Base-by-base conservation (phyloP, 2,797 vertebrate genomes). In the Acanthiza pusilla region DNA sequence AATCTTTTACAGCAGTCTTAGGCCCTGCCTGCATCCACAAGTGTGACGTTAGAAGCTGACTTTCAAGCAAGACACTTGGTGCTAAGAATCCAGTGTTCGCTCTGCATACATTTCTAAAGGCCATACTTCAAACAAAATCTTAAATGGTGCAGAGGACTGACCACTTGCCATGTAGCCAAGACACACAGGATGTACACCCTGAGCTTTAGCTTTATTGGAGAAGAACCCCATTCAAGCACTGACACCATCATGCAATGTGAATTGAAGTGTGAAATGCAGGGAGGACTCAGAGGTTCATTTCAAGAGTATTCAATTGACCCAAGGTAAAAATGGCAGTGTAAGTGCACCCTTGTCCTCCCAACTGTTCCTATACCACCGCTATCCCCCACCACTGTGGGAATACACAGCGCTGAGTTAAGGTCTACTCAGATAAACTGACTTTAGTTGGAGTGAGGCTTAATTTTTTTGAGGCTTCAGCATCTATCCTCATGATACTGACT, bases 361-460 rank as follows among this genome's bases (percentile, higher is more conserved):
- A 4, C 12, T 78, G 29, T 29, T 55, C 74, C 54, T 57, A 58
- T 11, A 61, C 5, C 58, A 78, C 14, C 50, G 20, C 42, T 1
- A 71, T 10, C 15, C 53, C 20, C 34, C 36, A 51, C 13, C 32
- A 22, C 36, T 11, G 21, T 5, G 5, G 36, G 20, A 71, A 76
- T 25, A 23, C 8, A 22, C 43, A 74, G 30, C 0, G 0, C 32
- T 36, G 36, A 36, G 36, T 36, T 8, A 71, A 63, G n/a, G 72
- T 19, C 50, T 50, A 48, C n/a, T 43, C 32, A 54, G 26, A 57
- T 22, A 70, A 76, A 85, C 34, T 29, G 23, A 61, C 25, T 15
- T 22, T 15, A 73, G 5, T 7, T 40, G 9, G 45, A 57, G n/a
- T 19, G n/a, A 79, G 30, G 10, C 14, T 58, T 57, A 73, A 47